A percentile compares a stretch with the other conserved stretches of the same genome.
Conservation (phyloP, 2,888 invertebrate genomes). For the Lamellibrachia columna region DNA sequence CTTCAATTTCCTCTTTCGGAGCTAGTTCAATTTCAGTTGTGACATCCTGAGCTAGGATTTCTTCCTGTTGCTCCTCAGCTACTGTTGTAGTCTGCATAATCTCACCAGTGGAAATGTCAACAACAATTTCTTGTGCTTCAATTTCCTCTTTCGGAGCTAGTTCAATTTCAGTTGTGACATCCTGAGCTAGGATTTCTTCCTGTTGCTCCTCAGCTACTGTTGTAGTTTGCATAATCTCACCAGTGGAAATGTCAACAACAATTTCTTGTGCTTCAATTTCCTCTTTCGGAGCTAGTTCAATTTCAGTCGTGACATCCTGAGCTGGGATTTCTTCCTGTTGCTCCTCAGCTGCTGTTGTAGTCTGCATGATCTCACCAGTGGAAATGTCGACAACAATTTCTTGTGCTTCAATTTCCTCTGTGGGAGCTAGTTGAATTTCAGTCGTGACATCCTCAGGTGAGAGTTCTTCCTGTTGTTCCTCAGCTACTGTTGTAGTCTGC, state of each 20-base stretch:
- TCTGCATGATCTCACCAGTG: conserved; percentile 11
- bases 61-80: conserved; percentile 19
- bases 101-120: conserved; percentile 34
- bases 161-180: not conserved
- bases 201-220: conserved; percentile 18
- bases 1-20: not conserved
- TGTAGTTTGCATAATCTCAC: not conserved
- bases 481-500: not conserved
- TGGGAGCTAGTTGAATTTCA: conserved; percentile 23
- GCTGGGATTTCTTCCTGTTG: not conserved
- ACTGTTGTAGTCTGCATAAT: not conserved
- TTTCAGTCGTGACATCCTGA: not conserved
- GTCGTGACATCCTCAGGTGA: conserved; percentile 23
- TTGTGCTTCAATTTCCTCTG: conserved; percentile 26
- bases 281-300: conserved; percentile 24
- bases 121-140: conserved; percentile 23
- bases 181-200: conserved; percentile 19
- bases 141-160: not conserved
- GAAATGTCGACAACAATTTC: conserved; percentile 34
- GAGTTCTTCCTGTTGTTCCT: not conserved
- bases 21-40: not conserved
- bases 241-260: not conserved
- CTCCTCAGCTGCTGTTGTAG: not conserved
- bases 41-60: not conserved
- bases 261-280: conserved; percentile 25